These are phyloP conservation scores for Malurus elegans DNA, from an alignment of 2,113 vertebrate species.

Conservation along the genomic window DNA sequence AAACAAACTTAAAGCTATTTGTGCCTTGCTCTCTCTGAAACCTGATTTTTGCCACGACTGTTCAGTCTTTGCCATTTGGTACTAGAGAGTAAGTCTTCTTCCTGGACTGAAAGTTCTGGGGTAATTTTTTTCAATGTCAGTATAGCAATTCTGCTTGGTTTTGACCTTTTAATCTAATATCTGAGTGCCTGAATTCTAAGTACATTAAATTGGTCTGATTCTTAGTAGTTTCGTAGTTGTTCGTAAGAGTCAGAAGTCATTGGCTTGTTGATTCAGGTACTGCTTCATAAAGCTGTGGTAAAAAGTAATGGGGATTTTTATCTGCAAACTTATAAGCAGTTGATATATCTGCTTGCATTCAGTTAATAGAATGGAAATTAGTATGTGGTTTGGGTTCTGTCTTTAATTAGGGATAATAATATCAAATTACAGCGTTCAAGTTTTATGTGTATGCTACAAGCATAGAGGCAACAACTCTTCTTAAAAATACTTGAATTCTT, in stretches of 20 bases:
- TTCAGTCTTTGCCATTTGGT: neutral
- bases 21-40: neutral
- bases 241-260: neutral
- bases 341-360: neutral
- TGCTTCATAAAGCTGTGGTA: neutral
- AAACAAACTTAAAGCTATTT: neutral
- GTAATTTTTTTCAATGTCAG: neutral
- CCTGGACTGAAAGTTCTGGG: neutral
- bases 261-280: neutral
- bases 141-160: neutral
- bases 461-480: neutral
- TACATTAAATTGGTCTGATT: neutral
- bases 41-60: neutral
- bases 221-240: neutral
- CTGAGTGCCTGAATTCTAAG: neutral
- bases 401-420: neutral
- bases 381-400: neutral
- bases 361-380: neutral
- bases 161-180: neutral
- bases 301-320: neutral
- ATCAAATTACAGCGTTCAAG: neutral
- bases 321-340: neutral
- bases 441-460: neutral
- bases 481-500: neutral
- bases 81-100: neutral